Evolutionary conservation across 2,113 vertebrate genomes (phyloP), one percentile per base, ranked within the genome.

Genomic region (Carollia perspicillata): DNA sequence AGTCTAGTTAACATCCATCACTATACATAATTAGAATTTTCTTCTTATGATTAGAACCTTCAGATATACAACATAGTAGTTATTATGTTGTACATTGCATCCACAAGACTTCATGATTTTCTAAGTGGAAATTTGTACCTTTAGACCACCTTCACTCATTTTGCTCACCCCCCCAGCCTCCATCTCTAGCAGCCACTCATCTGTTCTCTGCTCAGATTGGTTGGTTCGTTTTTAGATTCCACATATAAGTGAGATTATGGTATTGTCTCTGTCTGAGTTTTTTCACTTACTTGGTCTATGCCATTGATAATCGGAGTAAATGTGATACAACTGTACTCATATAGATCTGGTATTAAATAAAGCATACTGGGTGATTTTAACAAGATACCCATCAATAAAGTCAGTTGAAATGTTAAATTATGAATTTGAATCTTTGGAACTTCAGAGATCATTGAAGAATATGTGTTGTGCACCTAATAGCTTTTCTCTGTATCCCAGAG

Each of bases 391-490:
- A 72, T 84, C n/a, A 72, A 23, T 75, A 90, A 78, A 71, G 5
- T 75, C n/a, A 88, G 6, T 16, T 90, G n/a, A 13, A 65, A 47
- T 71, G 51, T 12, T 68, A 75, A 23, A 40, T 86, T 58, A 84
- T 88, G 20, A 40, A 20, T 75, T 90, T 86, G 30, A 69, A 75
- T 84, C 26, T 87, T 90, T 74, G 80, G 30, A 84, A 90, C 93
- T 87, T 95, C 75, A 80, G 49, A 90, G 20, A 84, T 79, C 28
- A 75, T 71, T 90, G 33, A 95, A 37, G 40, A 80, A 30, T 65
- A 5, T 89, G 5, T 85, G 60, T 71, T 90, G 94, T 80, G 16
- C 4, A 69, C n/a, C 26, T 75, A 85, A 9, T 47, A 47, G 28
- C 22, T 96, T 47, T 49, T 83, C 33, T 89, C 51, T 51, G 3